phyloP scores from a whole-genome alignment of 2,797 vertebrate species.

The Dicrostonyx torquatus region DNA sequence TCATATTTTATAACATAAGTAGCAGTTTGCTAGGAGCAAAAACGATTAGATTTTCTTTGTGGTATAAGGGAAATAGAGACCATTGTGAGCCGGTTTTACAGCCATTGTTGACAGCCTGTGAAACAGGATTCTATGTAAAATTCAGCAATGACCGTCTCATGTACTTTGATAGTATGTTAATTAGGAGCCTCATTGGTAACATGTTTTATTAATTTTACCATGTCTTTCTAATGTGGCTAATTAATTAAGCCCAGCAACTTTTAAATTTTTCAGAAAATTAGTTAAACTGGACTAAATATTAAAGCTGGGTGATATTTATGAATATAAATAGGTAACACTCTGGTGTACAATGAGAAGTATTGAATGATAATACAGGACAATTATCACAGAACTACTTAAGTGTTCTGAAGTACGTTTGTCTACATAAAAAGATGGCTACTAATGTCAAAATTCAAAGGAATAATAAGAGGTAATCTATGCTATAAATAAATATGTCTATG shows the following conservation, averaged over 20 bases:
- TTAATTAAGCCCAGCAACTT: neutral
- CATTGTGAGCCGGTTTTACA: neutral
- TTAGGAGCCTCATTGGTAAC: neutral
- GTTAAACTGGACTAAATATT: neutral
- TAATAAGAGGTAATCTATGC: neutral
- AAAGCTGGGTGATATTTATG: neutral
- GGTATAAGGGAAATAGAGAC: neutral
- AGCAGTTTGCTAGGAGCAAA: neutral
- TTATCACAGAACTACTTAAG: neutral
- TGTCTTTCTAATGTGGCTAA: neutral
- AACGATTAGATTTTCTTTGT: neutral
- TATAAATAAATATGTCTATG: neutral
- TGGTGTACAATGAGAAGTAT: neutral
- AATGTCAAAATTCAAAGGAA: neutral
- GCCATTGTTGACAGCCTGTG: neutral
- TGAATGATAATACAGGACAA: neutral
- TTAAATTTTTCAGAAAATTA: slow-evolving; percentile 22
- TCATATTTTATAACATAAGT: neutral
- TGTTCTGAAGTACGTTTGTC: neutral
- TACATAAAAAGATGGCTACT: neutral
- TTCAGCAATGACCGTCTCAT: neutral
- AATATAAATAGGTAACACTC: neutral
- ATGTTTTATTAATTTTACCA: neutral
- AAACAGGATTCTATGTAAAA: neutral
- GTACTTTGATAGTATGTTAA: neutral